A percentile compares a stretch with the other conserved stretches of the same genome.
These are phyloP conservation scores for Chironomus riparius DNA, from an alignment of 2,888 invertebrate species.

Conservation along the genomic window DNA sequence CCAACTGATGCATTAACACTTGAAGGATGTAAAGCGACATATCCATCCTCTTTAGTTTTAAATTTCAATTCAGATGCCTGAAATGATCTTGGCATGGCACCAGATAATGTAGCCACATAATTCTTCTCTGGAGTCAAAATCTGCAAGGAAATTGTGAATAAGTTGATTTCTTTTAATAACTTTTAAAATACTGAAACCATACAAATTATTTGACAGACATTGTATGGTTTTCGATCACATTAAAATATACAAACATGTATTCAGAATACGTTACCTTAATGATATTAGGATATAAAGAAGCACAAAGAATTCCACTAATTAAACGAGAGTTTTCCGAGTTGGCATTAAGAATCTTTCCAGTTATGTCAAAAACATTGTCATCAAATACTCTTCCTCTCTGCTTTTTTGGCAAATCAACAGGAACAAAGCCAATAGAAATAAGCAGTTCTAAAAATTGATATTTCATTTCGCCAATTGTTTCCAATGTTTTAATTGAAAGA, in stretches of 20 bases:
- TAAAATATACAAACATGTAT: constrained; percentile 21
- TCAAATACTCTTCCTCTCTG: constrained; percentile 47
- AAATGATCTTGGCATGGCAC: constrained; percentile 63
- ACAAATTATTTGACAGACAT: too few relatives aligned
- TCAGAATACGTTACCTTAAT: constrained; percentile 51
- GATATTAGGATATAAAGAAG: constrained; percentile 88
- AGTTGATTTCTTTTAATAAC: too few relatives aligned
- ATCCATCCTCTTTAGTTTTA: constrained; percentile 64
- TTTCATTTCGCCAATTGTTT: constrained; percentile 80
- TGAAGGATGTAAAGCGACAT: constrained; percentile 65
- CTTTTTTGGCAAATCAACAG: constrained; percentile 49
- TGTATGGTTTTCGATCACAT: neutral
- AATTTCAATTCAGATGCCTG: constrained; percentile 64
- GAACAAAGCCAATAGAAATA: constrained; percentile 70
- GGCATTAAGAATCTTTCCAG: constrained; percentile 53
- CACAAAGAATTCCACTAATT: constrained; percentile 77
- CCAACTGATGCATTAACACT: constrained; percentile 60
- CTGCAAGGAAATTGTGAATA: neutral
- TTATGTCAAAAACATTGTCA: constrained; percentile 57
- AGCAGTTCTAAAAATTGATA: constrained; percentile 67
- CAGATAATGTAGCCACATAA: constrained; percentile 60
- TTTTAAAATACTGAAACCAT: too few relatives aligned
- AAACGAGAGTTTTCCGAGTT: constrained; percentile 66
- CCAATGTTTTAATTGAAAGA: constrained; percentile 69
- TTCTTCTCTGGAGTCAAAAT: constrained; percentile 65